These are phyloP conservation scores for Planiliza haematocheilus DNA, from an alignment of 2,113 vertebrate species.

Conservation along the genomic window DNA sequence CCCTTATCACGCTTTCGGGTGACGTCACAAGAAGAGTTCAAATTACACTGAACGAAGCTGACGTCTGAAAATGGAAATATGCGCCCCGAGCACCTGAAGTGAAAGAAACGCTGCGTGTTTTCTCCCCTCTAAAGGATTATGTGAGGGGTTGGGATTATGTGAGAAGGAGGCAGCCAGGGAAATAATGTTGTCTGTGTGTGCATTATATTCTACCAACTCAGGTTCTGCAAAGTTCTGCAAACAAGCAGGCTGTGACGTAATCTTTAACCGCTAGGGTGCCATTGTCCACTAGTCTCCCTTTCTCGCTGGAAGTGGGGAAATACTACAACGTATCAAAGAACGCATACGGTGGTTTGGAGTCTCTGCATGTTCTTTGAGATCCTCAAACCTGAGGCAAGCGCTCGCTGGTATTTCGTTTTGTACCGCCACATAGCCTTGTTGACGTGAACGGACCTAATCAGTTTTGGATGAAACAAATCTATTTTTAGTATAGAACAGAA, in stretches of 20 bases:
- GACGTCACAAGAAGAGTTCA: slow-evolving; percentile 31
- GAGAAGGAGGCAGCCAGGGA: slow-evolving; percentile 17
- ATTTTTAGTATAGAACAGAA: too few species aligned
- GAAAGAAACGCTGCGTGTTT: slow-evolving; percentile 32
- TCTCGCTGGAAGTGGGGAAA: too few species aligned
- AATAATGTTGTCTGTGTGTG: slow-evolving; percentile 11
- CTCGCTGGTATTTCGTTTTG: too few species aligned
- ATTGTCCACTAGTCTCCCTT: background rate
- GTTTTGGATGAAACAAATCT: too few species aligned
- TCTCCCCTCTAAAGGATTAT: slow-evolving; percentile 50
- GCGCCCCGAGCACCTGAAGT: slow-evolving; percentile 48
- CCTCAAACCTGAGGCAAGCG: too few species aligned
- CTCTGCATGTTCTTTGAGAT: too few species aligned
- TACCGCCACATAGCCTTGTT: too few species aligned
- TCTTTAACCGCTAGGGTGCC: background rate
- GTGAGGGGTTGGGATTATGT: slow-evolving; percentile 31
- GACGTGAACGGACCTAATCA: too few species aligned
- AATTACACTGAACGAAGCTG: slow-evolving; percentile 48
- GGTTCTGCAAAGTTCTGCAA: background rate
- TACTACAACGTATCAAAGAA: too few species aligned
- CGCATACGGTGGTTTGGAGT: too few species aligned
- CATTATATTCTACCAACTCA: slow-evolving; percentile 31
- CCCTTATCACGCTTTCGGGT: background rate
- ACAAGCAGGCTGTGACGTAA: background rate
- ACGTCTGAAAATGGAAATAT: slow-evolving; percentile 60